phyloP scores from a whole-genome alignment of 2,888 invertebrate genomes.

The Drosophila paramelanica region DNA sequence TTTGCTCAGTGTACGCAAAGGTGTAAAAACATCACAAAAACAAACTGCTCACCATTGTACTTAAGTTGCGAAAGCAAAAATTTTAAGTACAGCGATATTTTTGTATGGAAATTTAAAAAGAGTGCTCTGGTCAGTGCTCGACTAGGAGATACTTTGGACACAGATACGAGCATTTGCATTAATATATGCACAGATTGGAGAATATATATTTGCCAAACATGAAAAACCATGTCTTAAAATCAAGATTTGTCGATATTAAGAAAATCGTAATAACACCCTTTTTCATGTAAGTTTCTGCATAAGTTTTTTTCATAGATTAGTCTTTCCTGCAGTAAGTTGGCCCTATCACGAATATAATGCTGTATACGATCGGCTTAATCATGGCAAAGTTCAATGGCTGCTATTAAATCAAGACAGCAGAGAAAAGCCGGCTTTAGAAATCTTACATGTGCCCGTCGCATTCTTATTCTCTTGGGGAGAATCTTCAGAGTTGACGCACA shows the following conservation, averaged over 20 bases:
- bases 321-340: slow-evolving; percentile 5
- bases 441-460: background rate
- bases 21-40: slow-evolving; percentile 14
- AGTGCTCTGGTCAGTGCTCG: no score
- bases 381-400: slow-evolving; percentile 31
- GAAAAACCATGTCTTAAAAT: no score
- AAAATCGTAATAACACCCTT: no score
- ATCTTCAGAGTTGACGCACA: slow-evolving; percentile 49
- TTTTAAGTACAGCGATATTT: slow-evolving; percentile 2
- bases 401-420: slow-evolving; percentile 11
- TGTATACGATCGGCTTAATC: slow-evolving; percentile 37
- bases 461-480: slow-evolving; percentile 22
- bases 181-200: no score
- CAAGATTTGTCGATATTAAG: no score
- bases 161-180: no score
- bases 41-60: background rate
- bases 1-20: slow-evolving; percentile 16
- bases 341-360: slow-evolving; percentile 41
- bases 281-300: no score
- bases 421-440: slow-evolving; percentile 26
- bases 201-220: no score
- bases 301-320: slow-evolving; percentile 36
- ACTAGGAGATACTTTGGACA: no score
- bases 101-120: slow-evolving; percentile 13
- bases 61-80: background rate